A percentile compares a stretch with the other conserved stretches of the same genome.
phyloP scores from a whole-genome alignment of 92 coral and sea anemone genomes.

The Palythoa heliodiscus region DNA sequence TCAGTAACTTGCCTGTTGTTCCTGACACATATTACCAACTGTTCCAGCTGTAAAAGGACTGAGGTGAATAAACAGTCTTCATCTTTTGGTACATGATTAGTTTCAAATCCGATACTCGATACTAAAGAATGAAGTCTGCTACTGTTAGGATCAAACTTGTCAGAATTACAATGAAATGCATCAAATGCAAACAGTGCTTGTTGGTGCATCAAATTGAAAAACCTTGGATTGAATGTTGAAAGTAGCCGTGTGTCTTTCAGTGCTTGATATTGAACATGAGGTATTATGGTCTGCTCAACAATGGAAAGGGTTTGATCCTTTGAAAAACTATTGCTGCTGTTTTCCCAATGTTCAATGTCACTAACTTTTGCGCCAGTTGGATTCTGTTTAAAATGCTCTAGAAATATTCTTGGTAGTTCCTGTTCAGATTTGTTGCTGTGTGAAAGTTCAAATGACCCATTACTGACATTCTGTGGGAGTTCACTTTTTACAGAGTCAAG shows the following conservation, averaged over 20 bases:
- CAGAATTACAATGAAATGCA: conserved; percentile 21
- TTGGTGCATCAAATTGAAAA: conserved; percentile 29
- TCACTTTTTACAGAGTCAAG: conserved; percentile 33
- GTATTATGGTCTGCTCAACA: conserved; percentile 38
- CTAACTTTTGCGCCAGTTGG: conserved; percentile 11
- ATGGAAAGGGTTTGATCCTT: conserved; percentile 4
- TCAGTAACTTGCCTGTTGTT: too few relatives aligned
- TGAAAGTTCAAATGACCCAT: conserved; percentile 43
- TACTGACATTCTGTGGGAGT: neutral
- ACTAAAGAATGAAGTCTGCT: conserved; percentile 30
- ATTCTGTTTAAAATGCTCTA: conserved; percentile 14
- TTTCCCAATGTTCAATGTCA: conserved; percentile 28
- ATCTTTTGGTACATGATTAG: conserved; percentile 48
- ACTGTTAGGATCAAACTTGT: conserved; percentile 39
- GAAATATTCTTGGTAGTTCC: conserved; percentile 20
- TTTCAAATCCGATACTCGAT: conserved; percentile 45
- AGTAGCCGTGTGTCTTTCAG: conserved; percentile 5
- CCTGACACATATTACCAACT: too few relatives aligned
- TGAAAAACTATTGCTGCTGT: neutral
- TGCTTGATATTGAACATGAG: conserved; percentile 16
- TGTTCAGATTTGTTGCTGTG: conserved; percentile 1
- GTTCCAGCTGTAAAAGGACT: too few relatives aligned
- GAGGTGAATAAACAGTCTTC: conserved; percentile 61
- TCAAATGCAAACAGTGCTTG: conserved; percentile 43
- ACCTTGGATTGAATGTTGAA: conserved; percentile 19